Percentiles rank a stretch among this genome's conserved stretches.
phyloP scores from a whole-genome alignment of 2,797 vertebrate species.

The Ibycter americanus region DNA sequence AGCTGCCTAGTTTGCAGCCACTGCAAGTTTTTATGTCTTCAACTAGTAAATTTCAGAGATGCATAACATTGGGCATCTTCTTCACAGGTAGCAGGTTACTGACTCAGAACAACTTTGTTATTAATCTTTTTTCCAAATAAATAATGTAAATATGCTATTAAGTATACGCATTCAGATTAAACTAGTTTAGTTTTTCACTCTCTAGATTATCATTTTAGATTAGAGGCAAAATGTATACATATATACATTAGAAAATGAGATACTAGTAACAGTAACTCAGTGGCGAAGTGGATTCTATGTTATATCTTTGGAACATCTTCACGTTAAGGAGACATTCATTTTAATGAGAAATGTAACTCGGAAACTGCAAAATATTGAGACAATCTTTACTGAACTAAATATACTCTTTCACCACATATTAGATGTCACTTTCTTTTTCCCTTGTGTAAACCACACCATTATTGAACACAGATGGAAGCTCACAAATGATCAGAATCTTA shows the following conservation, averaged over 20 bases:
- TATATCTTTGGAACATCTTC: not conserved
- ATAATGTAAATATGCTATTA: not conserved
- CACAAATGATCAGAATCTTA: not conserved
- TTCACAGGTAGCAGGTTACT: not conserved
- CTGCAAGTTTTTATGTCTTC: not conserved
- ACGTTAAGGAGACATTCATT: not conserved
- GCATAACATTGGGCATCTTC: accelerated
- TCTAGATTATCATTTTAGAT: not conserved
- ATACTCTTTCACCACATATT: not conserved
- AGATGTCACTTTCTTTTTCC: not conserved
- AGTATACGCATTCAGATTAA: not conserved
- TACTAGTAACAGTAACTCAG: not conserved
- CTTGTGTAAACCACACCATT: not conserved
- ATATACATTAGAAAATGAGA: not conserved
- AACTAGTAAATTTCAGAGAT: not conserved
- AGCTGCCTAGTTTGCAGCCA: not conserved
- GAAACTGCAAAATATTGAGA: not conserved
- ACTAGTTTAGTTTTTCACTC: not conserved
- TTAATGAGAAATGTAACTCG: not conserved
- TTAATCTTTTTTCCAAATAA: not conserved
- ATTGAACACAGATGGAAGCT: not conserved
- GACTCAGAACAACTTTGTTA: not conserved
- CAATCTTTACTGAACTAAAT: not conserved
- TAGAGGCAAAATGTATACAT: not conserved
- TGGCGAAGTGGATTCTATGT: not conserved